Evolutionary conservation across 2,113 vertebrate genomes (phyloP).

Genomic region (Brachionichthys hirsutus): DNA sequence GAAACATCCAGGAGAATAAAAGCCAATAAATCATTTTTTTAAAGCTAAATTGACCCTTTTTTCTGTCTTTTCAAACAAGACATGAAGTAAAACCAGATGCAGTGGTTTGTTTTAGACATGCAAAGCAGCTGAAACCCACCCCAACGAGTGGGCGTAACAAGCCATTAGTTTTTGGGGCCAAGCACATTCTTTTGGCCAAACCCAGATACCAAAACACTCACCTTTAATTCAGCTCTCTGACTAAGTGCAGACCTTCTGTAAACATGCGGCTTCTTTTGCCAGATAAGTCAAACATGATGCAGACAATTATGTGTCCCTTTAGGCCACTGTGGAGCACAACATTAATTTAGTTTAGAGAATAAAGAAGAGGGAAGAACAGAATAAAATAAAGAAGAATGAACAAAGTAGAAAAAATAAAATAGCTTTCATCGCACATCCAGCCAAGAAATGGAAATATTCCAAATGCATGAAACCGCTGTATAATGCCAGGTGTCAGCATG

Average conservation of each 20-base stretch:
- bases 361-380: background rate
- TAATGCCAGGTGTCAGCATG: too few species aligned
- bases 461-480: too few species aligned
- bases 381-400: background rate
- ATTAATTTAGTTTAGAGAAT: constrained; percentile 8
- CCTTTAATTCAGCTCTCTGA: constrained; percentile 59
- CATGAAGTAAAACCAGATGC: constrained; percentile 69
- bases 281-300: constrained; percentile 43
- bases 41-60: constrained; percentile 40
- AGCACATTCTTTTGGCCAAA: constrained; percentile 52
- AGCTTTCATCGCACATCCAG: background rate
- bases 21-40: constrained; percentile 44
- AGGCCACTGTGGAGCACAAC: constrained; percentile 16
- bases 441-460: background rate
- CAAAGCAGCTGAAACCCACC: constrained; percentile 60
- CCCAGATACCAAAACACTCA: constrained; percentile 62
- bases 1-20: constrained; percentile 34
- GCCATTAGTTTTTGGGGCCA: constrained; percentile 47
- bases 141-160: constrained; percentile 56
- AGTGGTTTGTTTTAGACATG: constrained; percentile 67
- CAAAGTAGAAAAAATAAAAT: background rate
- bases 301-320: constrained; percentile 14
- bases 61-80: constrained; percentile 52
- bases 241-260: constrained; percentile 48
- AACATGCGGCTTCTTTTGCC: constrained; percentile 38